phyloP scores from a whole-genome alignment of 1,140 invertebrate species.

The Drosophila busckii region DNA sequence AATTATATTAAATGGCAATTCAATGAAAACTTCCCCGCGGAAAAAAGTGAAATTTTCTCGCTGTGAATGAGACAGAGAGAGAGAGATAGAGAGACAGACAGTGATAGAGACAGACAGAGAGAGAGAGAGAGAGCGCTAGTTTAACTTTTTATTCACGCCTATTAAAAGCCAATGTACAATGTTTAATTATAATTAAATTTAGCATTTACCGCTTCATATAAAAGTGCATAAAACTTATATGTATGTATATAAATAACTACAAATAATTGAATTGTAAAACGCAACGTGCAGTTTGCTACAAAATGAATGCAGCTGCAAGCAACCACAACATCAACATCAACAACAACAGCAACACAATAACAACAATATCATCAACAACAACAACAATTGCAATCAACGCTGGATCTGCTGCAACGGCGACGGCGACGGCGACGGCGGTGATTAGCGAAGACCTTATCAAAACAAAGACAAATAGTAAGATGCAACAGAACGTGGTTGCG shows the following conservation, averaged over 20 bases:
- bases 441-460: not conserved
- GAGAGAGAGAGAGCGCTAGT: not conserved
- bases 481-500: constrained; percentile 14
- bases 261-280: constrained; percentile 20
- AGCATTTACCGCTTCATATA: constrained; percentile 15
- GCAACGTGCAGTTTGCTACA: constrained; percentile 6
- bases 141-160: not conserved
- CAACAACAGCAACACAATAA: not conserved
- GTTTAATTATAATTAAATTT: constrained; percentile 19
- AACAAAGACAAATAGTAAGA: not conserved
- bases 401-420: not conserved
- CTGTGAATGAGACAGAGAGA: constrained; percentile 1
- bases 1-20: constrained; percentile 33
- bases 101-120: not conserved
- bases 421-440: constrained; percentile 17
- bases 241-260: not conserved
- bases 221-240: not conserved
- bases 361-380: not conserved
- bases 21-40: constrained; percentile 32
- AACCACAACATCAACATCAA: constrained; percentile 1
- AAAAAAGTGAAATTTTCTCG: constrained; percentile 38
- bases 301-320: constrained; percentile 10
- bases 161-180: constrained; percentile 20
- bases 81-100: not conserved
- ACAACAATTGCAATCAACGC: not conserved